Conservation (phyloP, 2,113 vertebrate genomes). For the Anolis carolinensis region DNA sequence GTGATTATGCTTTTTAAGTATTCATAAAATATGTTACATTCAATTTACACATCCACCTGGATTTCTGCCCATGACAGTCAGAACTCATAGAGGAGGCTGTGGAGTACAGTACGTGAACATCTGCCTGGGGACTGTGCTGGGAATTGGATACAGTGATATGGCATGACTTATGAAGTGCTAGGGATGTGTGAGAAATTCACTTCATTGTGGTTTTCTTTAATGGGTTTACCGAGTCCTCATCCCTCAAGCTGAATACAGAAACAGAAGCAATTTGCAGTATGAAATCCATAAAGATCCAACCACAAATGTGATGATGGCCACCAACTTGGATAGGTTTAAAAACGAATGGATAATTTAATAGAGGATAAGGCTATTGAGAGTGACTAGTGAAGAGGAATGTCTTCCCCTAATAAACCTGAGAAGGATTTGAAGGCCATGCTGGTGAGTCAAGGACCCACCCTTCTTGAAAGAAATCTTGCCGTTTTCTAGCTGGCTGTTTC, state of each 20-base stretch:
- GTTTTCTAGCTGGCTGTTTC: no score
- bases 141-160: background rate
- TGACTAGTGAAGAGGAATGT: no score
- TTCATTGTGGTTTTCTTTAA: background rate
- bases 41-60: conserved; percentile 61
- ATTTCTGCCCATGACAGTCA: conserved; percentile 60
- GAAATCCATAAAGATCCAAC: background rate
- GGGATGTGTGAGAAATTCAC: background rate
- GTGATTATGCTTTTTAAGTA: conserved; percentile 69
- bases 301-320: background rate
- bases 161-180: background rate
- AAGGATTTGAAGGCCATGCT: no score
- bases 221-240: background rate
- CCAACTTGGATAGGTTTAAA: background rate
- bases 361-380: background rate
- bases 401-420: no score
- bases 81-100: conserved; percentile 33
- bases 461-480: no score
- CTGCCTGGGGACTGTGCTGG: background rate
- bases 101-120: background rate
- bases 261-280: background rate
- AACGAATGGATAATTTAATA: background rate
- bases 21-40: conserved; percentile 68
- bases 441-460: no score
- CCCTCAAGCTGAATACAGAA: background rate